Evolutionary conservation across 2,888 invertebrate genomes (phyloP).

Genomic region (Napeogenes inachia): DNA sequence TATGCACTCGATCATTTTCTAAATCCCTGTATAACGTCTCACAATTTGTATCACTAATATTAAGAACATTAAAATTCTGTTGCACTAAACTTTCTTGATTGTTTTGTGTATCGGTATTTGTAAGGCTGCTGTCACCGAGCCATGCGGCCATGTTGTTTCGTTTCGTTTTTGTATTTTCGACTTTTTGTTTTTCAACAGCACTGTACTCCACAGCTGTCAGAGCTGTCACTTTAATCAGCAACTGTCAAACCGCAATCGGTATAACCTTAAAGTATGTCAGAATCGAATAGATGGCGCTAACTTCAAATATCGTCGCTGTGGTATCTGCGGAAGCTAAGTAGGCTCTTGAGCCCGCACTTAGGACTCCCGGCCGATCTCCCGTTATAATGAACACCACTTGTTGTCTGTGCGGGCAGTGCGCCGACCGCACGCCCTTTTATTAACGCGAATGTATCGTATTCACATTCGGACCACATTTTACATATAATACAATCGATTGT

Average conservation of each 20-base stretch:
- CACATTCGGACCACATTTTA: slow-evolving; percentile 61
- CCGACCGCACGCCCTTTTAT: slow-evolving; percentile 73
- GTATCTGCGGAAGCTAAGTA: slow-evolving; percentile 42
- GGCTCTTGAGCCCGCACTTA: slow-evolving; percentile 49
- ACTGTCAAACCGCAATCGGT: slow-evolving; percentile 29
- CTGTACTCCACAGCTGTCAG: not conserved
- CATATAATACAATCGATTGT: slow-evolving; percentile 47
- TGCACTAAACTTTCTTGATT: slow-evolving; percentile 26
- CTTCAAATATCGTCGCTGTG: slow-evolving; percentile 36
- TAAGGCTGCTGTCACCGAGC: slow-evolving; percentile 51
- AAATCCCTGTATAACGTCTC: slow-evolving; percentile 33
- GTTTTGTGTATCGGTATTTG: slow-evolving; percentile 39
- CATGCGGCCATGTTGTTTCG: slow-evolving; percentile 66
- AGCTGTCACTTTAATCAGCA: slow-evolving; percentile 35
- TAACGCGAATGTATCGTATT: slow-evolving; percentile 71
- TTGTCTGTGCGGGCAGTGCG: slow-evolving; percentile 73
- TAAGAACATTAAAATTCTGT: slow-evolving; percentile 2
- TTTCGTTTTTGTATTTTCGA: slow-evolving; percentile 11
- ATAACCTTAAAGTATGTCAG: slow-evolving; percentile 19
- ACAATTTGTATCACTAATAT: slow-evolving; percentile 18
- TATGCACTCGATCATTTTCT: slow-evolving; percentile 34
- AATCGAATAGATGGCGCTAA: slow-evolving; percentile 55
- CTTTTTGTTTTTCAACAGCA: slow-evolving; percentile 8
- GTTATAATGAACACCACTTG: slow-evolving; percentile 72
- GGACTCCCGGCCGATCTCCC: slow-evolving; percentile 72